Percentiles rank a stretch among this genome's conserved stretches.
Evolutionary conservation across 2,888 invertebrate species (phyloP).

Genomic region (Gisinianus flammeolus): DNA sequence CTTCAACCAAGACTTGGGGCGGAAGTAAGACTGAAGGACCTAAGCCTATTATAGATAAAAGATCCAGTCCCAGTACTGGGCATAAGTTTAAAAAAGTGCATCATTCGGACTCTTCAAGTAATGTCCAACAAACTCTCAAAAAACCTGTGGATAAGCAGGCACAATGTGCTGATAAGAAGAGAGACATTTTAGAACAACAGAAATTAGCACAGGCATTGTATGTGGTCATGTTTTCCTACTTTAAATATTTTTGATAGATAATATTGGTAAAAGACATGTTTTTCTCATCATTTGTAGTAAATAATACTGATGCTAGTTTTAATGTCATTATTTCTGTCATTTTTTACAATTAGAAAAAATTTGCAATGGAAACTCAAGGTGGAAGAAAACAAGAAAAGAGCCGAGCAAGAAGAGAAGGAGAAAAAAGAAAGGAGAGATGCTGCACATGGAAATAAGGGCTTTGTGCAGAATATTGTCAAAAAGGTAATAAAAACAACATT

Average conservation of each 20-base stretch:
- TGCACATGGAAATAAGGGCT: slow-evolving; percentile 22
- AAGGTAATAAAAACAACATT: background rate
- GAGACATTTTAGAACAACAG: slow-evolving; percentile 41
- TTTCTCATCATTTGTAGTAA: background rate
- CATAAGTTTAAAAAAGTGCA: background rate
- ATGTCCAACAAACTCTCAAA: background rate
- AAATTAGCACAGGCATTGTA: slow-evolving; percentile 46
- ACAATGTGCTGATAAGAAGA: slow-evolving; percentile 37
- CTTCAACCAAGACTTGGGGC: background rate
- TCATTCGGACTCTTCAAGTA: background rate
- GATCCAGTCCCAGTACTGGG: background rate
- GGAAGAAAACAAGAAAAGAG: slow-evolving; percentile 42
- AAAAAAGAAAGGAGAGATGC: slow-evolving; percentile 14
- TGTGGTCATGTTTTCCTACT: background rate
- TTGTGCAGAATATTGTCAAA: slow-evolving; percentile 6
- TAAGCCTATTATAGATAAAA: too few species aligned
- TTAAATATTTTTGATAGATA: background rate
- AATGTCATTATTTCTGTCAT: slow-evolving; percentile 17
- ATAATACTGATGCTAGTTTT: slow-evolving; percentile 8
- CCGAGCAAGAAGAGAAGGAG: slow-evolving; percentile 40
- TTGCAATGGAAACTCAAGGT: slow-evolving; percentile 50
- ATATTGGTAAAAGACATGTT: background rate
- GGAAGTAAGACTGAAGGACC: too few species aligned
- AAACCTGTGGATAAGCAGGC: background rate
- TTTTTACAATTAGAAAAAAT: slow-evolving; percentile 43